Percentiles rank a stretch among this genome's conserved stretches.
phyloP scores from a whole-genome alignment of 2,888 invertebrate genomes.

The Nemurella pictetii region DNA sequence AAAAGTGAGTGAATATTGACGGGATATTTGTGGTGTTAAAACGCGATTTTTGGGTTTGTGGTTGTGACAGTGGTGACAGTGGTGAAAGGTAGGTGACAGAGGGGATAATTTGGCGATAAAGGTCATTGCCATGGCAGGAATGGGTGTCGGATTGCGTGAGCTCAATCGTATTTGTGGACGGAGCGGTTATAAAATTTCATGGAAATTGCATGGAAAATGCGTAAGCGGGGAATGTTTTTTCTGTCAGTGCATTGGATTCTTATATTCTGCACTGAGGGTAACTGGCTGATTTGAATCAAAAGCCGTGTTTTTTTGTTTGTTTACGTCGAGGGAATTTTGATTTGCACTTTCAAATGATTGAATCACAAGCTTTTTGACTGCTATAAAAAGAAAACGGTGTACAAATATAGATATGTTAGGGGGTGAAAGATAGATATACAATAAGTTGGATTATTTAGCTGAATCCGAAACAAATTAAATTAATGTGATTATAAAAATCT shows the following conservation, averaged over 20 bases:
- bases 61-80: not conserved
- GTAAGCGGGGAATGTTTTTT: not conserved
- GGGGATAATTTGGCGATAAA: not conserved
- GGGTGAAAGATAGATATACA: no score
- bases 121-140: not conserved
- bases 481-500: no score
- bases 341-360: not conserved
- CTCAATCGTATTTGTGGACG: not conserved
- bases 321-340: not conserved
- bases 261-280: no score
- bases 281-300: not conserved
- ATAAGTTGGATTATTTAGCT: no score
- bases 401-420: not conserved
- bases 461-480: no score
- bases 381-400: not conserved
- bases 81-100: no score
- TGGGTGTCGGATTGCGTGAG: not conserved
- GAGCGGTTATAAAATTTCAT: not conserved
- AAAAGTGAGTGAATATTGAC: not conserved
- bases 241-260: not conserved
- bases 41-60: not conserved
- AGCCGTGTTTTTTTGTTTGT: not conserved
- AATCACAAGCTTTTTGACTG: not conserved
- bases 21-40: not conserved
- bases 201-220: not conserved